Evolutionary conservation across 2,113 vertebrate genomes (phyloP).

Genomic region (Ellobius talpinus): DNA sequence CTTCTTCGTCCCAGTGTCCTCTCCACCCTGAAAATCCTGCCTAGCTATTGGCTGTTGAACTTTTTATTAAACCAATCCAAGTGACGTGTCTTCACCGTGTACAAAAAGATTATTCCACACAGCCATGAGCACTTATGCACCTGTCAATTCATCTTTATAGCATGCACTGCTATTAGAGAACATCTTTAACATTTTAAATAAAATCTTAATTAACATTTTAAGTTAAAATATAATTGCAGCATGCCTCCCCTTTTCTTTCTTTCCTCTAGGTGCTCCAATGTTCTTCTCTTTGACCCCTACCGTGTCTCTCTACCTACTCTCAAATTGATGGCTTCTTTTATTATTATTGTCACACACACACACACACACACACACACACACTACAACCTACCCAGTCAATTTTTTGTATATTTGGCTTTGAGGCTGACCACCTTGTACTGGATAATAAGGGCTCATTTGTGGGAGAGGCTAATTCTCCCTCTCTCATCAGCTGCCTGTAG

Average conservation of each 20-base stretch:
- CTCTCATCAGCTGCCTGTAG: background rate
- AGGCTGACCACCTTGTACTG: background rate
- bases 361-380: background rate
- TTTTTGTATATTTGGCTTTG: background rate
- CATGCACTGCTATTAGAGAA: background rate
- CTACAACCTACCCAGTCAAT: background rate
- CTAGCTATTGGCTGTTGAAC: background rate
- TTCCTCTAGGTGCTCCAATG: background rate
- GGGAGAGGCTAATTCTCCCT: background rate
- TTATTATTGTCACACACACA: background rate
- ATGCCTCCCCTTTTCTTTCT: background rate
- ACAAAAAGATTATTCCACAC: background rate
- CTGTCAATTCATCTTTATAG: background rate
- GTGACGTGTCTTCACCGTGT: background rate
- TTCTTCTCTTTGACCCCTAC: background rate
- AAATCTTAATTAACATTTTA: background rate
- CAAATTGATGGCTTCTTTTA: background rate
- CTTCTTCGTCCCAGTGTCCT: background rate
- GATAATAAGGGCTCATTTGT: background rate
- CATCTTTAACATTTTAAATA: background rate
- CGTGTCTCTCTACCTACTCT: background rate
- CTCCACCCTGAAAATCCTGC: background rate
- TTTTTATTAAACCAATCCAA: background rate
- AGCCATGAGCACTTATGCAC: background rate
- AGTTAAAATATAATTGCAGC: background rate